Evolutionary conservation across 92 coral and sea anemone species (phyloP), one percentile per base, ranked within the genome.

Genomic region (Phenganax subtilis): DNA sequence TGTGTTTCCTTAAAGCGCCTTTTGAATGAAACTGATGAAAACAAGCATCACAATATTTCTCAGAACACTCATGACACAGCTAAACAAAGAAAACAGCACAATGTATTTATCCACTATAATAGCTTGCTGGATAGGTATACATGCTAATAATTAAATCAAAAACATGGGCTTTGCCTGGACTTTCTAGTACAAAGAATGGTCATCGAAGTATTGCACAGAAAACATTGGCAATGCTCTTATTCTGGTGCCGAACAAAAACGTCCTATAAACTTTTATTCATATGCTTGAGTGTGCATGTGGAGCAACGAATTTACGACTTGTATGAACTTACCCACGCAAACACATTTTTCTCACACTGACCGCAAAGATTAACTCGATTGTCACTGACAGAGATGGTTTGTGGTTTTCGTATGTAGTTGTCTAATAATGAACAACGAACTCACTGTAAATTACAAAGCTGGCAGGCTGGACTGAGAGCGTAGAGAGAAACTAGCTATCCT

Each of bases 21-120:
- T 90, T 94, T 82, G 87, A 91, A 81, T 94, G 98, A 66, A 94
- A 94, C 7, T 86, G 83, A 91, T 83, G 92, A 83, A 94, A 94
- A 85, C 98, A 94, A 16, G 91, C 86, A 57, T 86, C 89, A 87
- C 98, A 94, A 72, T 94, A 94, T 80, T 90, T 94, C 61, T 94
- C 98, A 59, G 90, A 79, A 77, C 98, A 94, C 54, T 94, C 98
- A 66, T 85, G 75, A 77, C 98, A 94, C 6, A 87, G 82, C 98
- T 94, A 71, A 29, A 59, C 14, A 58, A 53, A 85, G 16, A 68
- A 9, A 1, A n/a, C 54, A 70, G 9, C 17, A 17, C 30, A 25
- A 55, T 56, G 72, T 11, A 37, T 37, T 37, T 37, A 20, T 37
- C 47, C 47, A 37, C 47, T 4, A 30, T 30, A 5, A 61, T 8